Evolutionary conservation across 2,888 invertebrate genomes (phyloP), one percentile per base, ranked within the genome.

Genomic region (Mythimna ferrago): DNA sequence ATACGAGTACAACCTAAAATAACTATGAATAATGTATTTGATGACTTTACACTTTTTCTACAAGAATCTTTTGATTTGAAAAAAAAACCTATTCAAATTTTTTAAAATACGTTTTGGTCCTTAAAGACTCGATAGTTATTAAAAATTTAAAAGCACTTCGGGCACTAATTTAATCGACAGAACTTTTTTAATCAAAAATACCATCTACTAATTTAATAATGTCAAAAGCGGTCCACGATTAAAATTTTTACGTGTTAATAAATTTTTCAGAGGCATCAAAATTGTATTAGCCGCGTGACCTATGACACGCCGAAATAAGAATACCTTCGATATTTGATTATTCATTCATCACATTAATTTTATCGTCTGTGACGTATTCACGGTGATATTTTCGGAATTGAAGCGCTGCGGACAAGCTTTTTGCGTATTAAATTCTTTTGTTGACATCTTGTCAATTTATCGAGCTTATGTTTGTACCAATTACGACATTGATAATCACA

Each of bases 301-400:
- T 48, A 76, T 60, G 67, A 74, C 56, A n/a, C 32, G 4, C 5
- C 41, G 26, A 44, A 70, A 73, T n/a, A 16, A n/a, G 7, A 48
- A 21, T 53, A 51, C 14, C 26, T 38, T 41, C 58, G 53, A 82
- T 64, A 63, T 82, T 78, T 78, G 53, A 82, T 54, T 70, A 82
- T 56, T 70, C 60, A 78, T 71, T 77, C 56, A 69, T 61, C 64
- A 35, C 51, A 81, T 78, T 61, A 53, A 81, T 81, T 76, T 71
- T 32, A 61, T 38, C 70, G 56, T 44, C 38, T 57, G 56, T 61
- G 56, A 62, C 53, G 56, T 66, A 75, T 56, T 65, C n/a, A n/a
- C 21, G 21, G 11, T 21, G 14, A 67, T 65, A 78, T 81, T 78
- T 81, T 65, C 21, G n/a, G 61, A 62, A 66, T 54, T 38, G 21